Evolutionary conservation across 2,888 invertebrate species (phyloP), one percentile per base, ranked within the genome.

Genomic region (Perithous albicinctus): DNA sequence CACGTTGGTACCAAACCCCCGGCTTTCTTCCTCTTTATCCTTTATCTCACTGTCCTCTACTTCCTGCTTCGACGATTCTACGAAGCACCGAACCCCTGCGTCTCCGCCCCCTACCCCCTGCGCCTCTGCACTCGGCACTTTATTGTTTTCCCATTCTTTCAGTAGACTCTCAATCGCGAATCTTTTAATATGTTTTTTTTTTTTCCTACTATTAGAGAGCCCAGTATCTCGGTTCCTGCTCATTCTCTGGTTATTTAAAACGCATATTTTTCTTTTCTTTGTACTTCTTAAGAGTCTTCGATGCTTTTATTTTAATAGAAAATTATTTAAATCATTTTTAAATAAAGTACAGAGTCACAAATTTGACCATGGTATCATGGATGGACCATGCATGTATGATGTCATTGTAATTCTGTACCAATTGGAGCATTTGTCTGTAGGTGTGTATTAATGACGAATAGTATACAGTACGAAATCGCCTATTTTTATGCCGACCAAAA

Each of bases 101-200:
- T 18, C 29, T 29, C 35, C 48, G 48, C 63, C n/a, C n/a, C n/a
- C 46, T 10, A 8, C 48, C 26, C 29, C 35, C 20, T 18, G 12
- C 15, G 12, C 15, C n/a, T n/a, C n/a, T n/a, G n/a, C n/a, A n/a
- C n/a, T 48, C 64, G 41, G 61, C 63, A 74, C 67, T 78, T 72
- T 66, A 66, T 72, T 66, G 72, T 72, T 78, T 72, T 74, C 54
- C n/a, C 35, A 63, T 74, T 59, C 67, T 67, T 79, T 2, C 51
- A 10, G 51, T 23, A 41, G 61, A 41, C 32, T 66, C 23, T 38
- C 61, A 54, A 79, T 78, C 32, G 51, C 38, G n/a, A n/a, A 59
- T 51, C 38, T 38, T 26, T 38, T 12, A 35, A 48, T 10, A 7
- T 48, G 20, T 46, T 18, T 15, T 20, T 48, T 18, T 23, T 18